Evolutionary conservation across 2,113 vertebrate genomes (phyloP).

Genomic region (Oreochromis tanganicae): DNA sequence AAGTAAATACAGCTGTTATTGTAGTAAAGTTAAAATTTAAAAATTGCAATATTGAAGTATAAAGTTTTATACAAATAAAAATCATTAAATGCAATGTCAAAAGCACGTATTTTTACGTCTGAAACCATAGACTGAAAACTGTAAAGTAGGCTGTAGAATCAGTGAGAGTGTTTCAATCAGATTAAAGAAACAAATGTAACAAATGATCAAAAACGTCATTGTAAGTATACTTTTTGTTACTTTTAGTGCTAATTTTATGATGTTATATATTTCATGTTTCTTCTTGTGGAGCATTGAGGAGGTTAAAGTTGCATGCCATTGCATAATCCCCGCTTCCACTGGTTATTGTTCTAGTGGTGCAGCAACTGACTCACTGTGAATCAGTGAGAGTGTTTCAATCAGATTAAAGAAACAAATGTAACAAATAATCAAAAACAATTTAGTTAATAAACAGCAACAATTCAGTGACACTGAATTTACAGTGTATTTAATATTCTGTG

Average conservation of each 20-base stretch:
- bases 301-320: accelerated
- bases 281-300: background rate
- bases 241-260: background rate
- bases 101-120: background rate
- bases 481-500: background rate
- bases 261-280: background rate
- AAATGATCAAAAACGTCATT: background rate
- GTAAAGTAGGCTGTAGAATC: background rate
- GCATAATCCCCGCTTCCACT: background rate
- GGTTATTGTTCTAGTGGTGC: background rate
- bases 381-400: background rate
- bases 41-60: background rate
- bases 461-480: background rate
- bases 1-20: background rate
- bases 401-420: background rate
- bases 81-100: background rate
- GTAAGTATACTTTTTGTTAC: background rate
- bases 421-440: background rate
- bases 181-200: background rate
- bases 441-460: background rate
- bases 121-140: background rate
- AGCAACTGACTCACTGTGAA: background rate
- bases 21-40: background rate
- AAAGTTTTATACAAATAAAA: background rate
- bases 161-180: background rate